These are phyloP conservation scores for Genyomyrus donnyi DNA, from an alignment of 2,113 vertebrate species.

Conservation along the genomic window DNA sequence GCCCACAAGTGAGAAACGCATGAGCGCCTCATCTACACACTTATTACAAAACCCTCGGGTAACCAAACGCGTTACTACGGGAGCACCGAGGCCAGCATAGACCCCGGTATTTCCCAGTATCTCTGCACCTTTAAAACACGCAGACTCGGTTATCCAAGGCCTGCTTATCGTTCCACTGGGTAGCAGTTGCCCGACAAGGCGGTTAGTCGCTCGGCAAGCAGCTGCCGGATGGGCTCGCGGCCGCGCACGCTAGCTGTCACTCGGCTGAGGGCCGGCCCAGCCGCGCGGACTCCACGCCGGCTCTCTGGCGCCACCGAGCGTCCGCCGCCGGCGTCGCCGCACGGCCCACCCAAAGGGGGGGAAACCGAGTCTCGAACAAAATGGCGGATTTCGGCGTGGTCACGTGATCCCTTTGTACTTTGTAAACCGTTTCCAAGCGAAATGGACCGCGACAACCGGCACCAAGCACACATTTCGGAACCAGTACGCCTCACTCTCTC, in stretches of 20 bases:
- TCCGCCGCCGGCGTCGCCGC: constrained; percentile 39
- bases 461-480: background rate
- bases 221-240: background rate
- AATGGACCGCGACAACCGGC: constrained; percentile 34
- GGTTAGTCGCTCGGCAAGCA: too few relatives aligned
- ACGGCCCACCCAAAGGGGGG: constrained; percentile 54
- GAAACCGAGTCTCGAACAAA: constrained; percentile 61
- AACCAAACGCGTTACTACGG: background rate
- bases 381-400: constrained; percentile 72
- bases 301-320: constrained; percentile 46
- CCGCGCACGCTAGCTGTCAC: background rate
- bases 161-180: background rate
- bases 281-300: background rate
- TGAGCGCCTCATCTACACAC: background rate
- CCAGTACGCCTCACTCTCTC: background rate
- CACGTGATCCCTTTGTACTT: constrained; percentile 94
- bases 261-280: background rate
- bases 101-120: background rate
- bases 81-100: background rate
- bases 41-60: background rate
- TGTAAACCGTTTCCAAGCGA: constrained; percentile 34
- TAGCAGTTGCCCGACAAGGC: background rate
- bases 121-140: background rate
- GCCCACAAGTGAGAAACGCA: background rate
- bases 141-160: background rate